A percentile compares a stretch with the other conserved stretches of the same genome.
Evolutionary conservation across 2,113 vertebrate genomes (phyloP).

Genomic region (Aleadryas rufinucha): DNA sequence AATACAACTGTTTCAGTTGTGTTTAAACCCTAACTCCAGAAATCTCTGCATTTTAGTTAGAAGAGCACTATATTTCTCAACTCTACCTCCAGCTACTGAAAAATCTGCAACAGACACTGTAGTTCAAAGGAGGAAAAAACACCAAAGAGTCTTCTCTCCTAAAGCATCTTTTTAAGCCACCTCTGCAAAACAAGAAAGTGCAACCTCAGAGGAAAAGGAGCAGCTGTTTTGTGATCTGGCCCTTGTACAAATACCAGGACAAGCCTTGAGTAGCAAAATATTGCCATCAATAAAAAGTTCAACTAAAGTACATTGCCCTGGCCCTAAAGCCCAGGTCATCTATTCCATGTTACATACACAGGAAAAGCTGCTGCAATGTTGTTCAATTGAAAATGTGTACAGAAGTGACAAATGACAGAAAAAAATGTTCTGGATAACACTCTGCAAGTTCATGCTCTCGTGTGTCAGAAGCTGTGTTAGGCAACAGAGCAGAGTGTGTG

Average conservation of each 20-base stretch:
- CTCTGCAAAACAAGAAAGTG: neutral
- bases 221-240: conserved; percentile 31
- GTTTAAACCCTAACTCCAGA: neutral
- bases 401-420: neutral
- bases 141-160: neutral
- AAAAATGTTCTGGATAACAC: neutral
- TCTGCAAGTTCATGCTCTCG: neutral
- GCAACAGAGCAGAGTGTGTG: neutral
- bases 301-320: neutral
- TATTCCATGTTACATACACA: neutral
- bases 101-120: neutral
- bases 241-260: conserved; percentile 16
- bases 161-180: neutral
- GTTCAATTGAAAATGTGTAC: neutral
- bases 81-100: neutral
- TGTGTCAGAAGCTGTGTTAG: neutral
- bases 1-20: neutral
- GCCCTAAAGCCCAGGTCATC: neutral
- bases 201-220: neutral
- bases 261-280: neutral
- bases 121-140: neutral
- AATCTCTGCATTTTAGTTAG: neutral
- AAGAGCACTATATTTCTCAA: neutral
- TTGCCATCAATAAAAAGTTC: conserved; percentile 4
- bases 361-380: neutral